Conservation (phyloP, 2,888 invertebrate genomes). For the Tachina grossa region DNA sequence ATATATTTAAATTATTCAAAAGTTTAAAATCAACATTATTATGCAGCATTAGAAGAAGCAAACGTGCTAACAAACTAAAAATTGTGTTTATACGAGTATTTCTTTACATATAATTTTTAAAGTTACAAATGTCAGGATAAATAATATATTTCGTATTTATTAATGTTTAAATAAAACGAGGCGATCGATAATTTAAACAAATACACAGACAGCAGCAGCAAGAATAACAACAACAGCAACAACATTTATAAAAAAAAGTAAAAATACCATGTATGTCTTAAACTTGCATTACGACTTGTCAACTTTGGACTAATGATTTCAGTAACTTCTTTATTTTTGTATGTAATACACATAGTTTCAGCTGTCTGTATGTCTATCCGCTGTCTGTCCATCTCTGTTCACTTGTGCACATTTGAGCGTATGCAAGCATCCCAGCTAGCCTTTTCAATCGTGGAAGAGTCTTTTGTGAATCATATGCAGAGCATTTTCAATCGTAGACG, state of each 20-base stretch:
- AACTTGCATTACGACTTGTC: constrained; percentile 63
- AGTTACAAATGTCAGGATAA: neutral
- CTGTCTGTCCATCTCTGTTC: neutral
- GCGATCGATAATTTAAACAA: neutral
- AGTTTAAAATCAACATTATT: neutral
- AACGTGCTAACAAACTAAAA: neutral
- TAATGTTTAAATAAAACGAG: neutral
- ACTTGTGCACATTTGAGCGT: neutral
- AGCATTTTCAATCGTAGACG: no score
- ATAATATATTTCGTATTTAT: constrained; percentile 8
- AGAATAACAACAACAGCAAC: neutral
- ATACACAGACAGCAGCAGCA: neutral
- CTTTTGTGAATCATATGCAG: no score
- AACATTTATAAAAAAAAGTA: neutral
- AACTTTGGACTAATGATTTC: constrained; percentile 55
- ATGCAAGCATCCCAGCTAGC: no score
- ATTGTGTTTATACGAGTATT: no score
- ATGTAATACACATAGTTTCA: constrained; percentile 26
- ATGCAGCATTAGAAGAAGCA: neutral
- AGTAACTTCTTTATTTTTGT: constrained; percentile 36
- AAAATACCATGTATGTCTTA: constrained; percentile 29
- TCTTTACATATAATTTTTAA: neutral
- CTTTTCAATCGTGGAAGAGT: no score
- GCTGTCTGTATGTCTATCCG: constrained; percentile 4
- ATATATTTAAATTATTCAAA: neutral